Percentiles rank a stretch among this genome's conserved stretches.
Evolutionary conservation across 1,140 invertebrate genomes (phyloP).

Genomic region (Ceratosolen solmsi): DNA sequence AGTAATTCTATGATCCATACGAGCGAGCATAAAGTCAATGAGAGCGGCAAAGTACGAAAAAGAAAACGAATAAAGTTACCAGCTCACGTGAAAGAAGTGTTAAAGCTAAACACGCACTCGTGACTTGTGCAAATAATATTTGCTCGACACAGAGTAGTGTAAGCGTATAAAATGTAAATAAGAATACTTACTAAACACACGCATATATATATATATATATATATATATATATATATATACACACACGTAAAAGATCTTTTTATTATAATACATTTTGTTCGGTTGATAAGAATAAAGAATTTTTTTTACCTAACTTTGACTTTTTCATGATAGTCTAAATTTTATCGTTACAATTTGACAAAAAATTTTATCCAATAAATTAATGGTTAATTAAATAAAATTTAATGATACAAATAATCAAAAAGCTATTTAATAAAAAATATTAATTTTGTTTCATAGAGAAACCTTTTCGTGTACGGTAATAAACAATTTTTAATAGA

Average conservation of each 20-base stretch:
- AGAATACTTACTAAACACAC: no score
- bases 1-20: conserved; percentile 55
- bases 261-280: conserved; percentile 58
- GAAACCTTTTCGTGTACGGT: conserved; percentile 42
- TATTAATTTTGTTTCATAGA: conserved; percentile 22
- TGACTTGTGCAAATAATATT: not conserved
- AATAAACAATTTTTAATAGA: conserved; percentile 42
- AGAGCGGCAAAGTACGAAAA: conserved; percentile 76
- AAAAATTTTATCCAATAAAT: conserved; percentile 23
- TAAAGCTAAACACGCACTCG: conserved; percentile 48
- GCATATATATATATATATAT: no score
- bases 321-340: conserved; percentile 42
- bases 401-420: conserved; percentile 27
- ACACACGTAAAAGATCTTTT: conserved; percentile 55
- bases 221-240: not conserved
- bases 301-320: conserved; percentile 54
- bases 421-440: conserved; percentile 47
- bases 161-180: no score
- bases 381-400: conserved; percentile 34
- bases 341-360: conserved; percentile 37
- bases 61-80: conserved; percentile 79
- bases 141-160: no score
- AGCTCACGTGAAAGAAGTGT: conserved; percentile 77
- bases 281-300: conserved; percentile 59
- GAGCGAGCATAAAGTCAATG: conserved; percentile 47